A percentile compares a stretch with the other conserved stretches of the same genome.
Evolutionary conservation across 2,888 invertebrate species (phyloP).

Genomic region (Sisyra terminalis): DNA sequence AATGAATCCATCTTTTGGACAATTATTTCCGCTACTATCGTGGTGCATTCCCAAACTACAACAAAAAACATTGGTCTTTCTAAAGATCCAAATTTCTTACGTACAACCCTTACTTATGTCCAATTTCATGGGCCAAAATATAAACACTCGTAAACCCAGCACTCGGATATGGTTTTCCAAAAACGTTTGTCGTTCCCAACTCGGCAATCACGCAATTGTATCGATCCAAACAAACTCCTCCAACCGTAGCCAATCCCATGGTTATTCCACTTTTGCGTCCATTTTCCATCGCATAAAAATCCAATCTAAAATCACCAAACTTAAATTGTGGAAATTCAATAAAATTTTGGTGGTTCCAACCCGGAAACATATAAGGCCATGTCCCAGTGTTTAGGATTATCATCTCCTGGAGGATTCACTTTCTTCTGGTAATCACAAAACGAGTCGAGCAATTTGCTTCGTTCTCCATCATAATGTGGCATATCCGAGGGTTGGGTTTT

Average conservation of each 20-base stretch:
- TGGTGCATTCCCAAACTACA: slow-evolving; percentile 65
- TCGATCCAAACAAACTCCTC: slow-evolving; percentile 53
- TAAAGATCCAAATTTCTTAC: slow-evolving; percentile 8
- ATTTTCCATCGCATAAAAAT: slow-evolving; percentile 55
- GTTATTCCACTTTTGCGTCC: slow-evolving; percentile 54
- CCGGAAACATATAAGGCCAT: slow-evolving; percentile 63
- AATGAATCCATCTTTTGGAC: slow-evolving; percentile 60
- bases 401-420: slow-evolving; percentile 47
- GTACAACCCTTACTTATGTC: slow-evolving; percentile 62
- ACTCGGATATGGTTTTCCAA: slow-evolving; percentile 65
- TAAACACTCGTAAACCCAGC: slow-evolving; percentile 73
- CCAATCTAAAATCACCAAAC: slow-evolving; percentile 32
- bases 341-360: slow-evolving; percentile 21
- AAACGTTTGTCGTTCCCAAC: slow-evolving; percentile 52
- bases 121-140: slow-evolving; percentile 70
- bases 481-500: slow-evolving; percentile 43
- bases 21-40: slow-evolving; percentile 53
- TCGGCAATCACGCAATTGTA: slow-evolving; percentile 66
- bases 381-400: slow-evolving; percentile 61
- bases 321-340: slow-evolving; percentile 1
- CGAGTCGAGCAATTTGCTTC: slow-evolving; percentile 48
- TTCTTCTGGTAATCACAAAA: slow-evolving; percentile 55
- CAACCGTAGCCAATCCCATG: slow-evolving; percentile 69
- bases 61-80: slow-evolving; percentile 9
- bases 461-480: slow-evolving; percentile 47